Percentiles rank a stretch among this genome's conserved stretches.
Conservation (phyloP, 2,113 vertebrate genomes). For the Pardalotus punctatus region DNA sequence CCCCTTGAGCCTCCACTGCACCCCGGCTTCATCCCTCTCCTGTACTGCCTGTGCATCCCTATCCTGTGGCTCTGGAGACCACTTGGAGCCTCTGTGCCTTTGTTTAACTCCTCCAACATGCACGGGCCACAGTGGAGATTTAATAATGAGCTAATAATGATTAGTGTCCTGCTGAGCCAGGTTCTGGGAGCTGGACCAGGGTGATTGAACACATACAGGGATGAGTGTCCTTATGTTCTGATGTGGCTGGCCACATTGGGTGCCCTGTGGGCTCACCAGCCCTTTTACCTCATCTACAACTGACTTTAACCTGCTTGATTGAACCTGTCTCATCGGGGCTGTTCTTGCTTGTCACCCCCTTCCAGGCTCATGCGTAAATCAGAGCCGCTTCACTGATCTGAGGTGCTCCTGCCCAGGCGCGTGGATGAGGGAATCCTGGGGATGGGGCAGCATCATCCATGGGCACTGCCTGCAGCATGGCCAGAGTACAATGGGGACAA, state of each 20-base stretch:
- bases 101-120: not conserved
- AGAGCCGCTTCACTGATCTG: not conserved
- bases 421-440: not conserved
- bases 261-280: not conserved
- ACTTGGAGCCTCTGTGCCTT: not conserved
- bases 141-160: not conserved
- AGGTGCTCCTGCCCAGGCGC: not conserved
- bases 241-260: rapidly evolving
- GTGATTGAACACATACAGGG: not conserved
- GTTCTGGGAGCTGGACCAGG: not conserved
- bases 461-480: rapidly evolving
- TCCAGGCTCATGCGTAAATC: rapidly evolving
- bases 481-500: not conserved
- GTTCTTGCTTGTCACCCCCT: not conserved
- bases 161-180: not conserved
- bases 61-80: not conserved
- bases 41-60: not conserved
- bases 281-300: not conserved
- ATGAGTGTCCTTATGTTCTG: rapidly evolving
- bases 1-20: rapidly evolving
- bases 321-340: not conserved
- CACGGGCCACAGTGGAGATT: not conserved
- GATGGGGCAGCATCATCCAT: rapidly evolving
- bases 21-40: not conserved
- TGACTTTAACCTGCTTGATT: not conserved